Evolutionary conservation across 2,797 vertebrate species (phyloP), one percentile per base, ranked within the genome.

Genomic region (Hephaestus fuliginosus): DNA sequence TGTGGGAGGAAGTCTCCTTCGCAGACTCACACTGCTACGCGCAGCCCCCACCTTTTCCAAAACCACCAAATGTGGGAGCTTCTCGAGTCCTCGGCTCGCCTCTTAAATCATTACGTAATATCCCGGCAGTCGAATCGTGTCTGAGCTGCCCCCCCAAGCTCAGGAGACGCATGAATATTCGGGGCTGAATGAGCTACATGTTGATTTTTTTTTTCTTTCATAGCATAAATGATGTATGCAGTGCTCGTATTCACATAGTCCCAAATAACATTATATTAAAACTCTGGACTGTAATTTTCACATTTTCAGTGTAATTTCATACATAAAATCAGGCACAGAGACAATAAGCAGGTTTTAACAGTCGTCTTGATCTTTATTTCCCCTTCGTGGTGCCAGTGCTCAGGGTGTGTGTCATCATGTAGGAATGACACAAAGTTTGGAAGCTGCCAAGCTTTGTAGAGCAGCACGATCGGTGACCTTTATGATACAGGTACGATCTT

Each of bases 1-100:
- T 72, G 90, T 87, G 86, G 91, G 91, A 84, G 88, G 86, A 86
- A 81, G 78, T 79, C 74, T 80, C 88, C 71, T 82, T 87, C 70
- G 57, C 88, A 86, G 83, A 68, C 76, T 82, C 51, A 0, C 79
- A 11, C 65, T 72, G 81, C 76, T 62, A 66, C 44, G 46, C 71
- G 73, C 60, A 48, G 86, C 80, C 76, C 68, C 36, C 30, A 84
- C 85, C 82, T 90, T 78, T 33, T 80, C 55, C 74, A 63, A 79
- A 88, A 70, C 74, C 72, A 33, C 83, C 1, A 53, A 78, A 69
- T 73, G 90, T 83, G 67, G 84, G 80, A 83, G 86, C 84, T 86
- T 82, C 66, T 85, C 28, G 5, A 76, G 76, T 79, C 78, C 80
- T 85, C 85, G 18, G 68, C 74, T 80, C 12, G 46, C 65, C 51